Conservation (phyloP, 53 echinoderm and acorn worm species). For the Arbacia lixula region DNA sequence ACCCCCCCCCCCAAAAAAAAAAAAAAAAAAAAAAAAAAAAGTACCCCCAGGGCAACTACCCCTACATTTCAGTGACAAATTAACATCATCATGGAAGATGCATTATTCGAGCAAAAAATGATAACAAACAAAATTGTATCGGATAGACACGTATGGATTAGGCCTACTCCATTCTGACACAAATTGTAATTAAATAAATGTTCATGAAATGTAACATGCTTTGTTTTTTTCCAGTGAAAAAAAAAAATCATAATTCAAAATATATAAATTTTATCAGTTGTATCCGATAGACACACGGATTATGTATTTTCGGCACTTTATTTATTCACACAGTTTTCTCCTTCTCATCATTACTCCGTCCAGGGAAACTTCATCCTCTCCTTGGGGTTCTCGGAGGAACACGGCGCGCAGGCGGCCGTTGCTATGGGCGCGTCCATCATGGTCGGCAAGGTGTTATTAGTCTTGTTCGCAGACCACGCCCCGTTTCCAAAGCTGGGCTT, state of each 20-base stretch:
- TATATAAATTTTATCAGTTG: background rate
- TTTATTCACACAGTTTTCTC: background rate
- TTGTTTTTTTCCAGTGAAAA: no score
- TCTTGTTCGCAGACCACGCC: constrained; percentile 11
- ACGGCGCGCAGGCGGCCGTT: constrained; percentile 7
- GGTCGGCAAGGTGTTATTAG: constrained; percentile 3
- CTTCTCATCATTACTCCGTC: background rate
- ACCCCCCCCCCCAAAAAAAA: no score
- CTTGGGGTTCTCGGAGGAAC: constrained; percentile 10
- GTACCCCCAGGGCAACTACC: no score
- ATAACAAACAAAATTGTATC: no score
- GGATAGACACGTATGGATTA: no score
- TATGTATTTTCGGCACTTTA: background rate
- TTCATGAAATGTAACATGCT: no score
- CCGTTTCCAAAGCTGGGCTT: constrained; percentile 41
- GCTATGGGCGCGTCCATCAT: constrained; percentile 3
- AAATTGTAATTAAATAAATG: no score
- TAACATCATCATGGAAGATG: no score
- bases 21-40: no score
- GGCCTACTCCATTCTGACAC: no score
- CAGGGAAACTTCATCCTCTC: constrained; percentile 32
- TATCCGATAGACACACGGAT: background rate
- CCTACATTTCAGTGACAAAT: no score
- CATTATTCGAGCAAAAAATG: no score
- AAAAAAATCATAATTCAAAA: background rate